A percentile compares a stretch with the other conserved stretches of the same genome.
These are phyloP conservation scores for Herpailurus yagouaroundi DNA, from an alignment of 2,113 vertebrate genomes.

Conservation along the genomic window DNA sequence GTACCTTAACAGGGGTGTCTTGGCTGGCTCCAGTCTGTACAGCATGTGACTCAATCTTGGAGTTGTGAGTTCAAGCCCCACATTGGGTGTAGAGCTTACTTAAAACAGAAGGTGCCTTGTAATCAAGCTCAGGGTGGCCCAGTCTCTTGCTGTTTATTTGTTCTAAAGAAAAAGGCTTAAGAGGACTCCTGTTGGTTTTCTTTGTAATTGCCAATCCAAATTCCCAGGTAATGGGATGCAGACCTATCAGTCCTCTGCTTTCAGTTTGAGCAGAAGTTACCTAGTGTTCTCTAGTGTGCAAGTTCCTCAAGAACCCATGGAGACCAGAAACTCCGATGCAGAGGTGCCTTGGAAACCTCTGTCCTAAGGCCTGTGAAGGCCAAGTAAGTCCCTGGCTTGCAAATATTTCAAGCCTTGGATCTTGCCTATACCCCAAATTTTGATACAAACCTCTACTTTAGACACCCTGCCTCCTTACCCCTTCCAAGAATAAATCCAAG, in stretches of 20 bases:
- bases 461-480: fast-evolving
- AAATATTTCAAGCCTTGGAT: not conserved
- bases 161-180: not conserved
- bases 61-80: not conserved
- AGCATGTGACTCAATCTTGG: not conserved
- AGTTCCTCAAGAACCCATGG: not conserved
- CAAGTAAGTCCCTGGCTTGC: not conserved
- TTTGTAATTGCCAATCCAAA: not conserved
- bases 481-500: not conserved
- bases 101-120: not conserved
- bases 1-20: not conserved
- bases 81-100: not conserved
- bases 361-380: not conserved
- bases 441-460: not conserved
- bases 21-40: not conserved
- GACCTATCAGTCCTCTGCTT: not conserved
- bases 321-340: not conserved
- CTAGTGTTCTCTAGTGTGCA: not conserved
- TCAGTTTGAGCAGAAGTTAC: not conserved
- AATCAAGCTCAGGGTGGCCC: not conserved
- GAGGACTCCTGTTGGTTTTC: not conserved
- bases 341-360: not conserved
- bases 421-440: not conserved
- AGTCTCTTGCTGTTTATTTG: not conserved
- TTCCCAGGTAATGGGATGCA: not conserved